Base-by-base conservation (phyloP, 2,888 invertebrate genomes). In the Leucoma salicis region DNA sequence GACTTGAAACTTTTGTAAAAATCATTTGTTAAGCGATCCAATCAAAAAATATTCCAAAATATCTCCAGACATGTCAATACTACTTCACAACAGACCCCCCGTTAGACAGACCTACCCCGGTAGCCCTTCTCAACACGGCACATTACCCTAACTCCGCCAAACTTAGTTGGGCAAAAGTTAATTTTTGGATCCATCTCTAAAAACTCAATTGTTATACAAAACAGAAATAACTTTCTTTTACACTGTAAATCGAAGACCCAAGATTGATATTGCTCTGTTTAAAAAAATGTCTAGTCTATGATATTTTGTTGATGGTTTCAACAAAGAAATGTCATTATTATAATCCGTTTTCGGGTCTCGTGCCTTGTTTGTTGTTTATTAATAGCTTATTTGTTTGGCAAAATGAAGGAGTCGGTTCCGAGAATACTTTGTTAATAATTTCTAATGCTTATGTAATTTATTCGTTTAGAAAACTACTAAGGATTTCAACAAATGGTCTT, bases 261-360 rank as follows among this genome's bases (percentile, higher is more conserved):
- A 47, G 27, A 37, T 4, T 7, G 15, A 41, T 7, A 38, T 46
- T 49, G 14, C 12, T 12, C 15, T 29, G 4, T 5, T 7, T 8
- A 14, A 29, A 29, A 13, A 31, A 14, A 35, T 37, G 7, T 29
- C 4, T 13, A 13, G 29, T 29, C 29, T 29, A 29, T 29, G 29
- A 7, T 13, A 27, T 27, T 27, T 27, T 27, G 27, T 27, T 4
- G 7, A 27, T 11, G 11, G 27, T 46, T 43, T 29, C 59, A 62
- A 80, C 81, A 85, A 82, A 72, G 74, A 73, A 78, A 78, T 72
- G 69, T 75, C 75, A 74, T 83, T 82, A 82, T 66, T 54, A 40
- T 83, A 84, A 86, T 86, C 85, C 74, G 42, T 68, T 72, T 74
- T 71, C 43, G 70, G 77, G 74, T 65, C 44, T 28, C 25, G 21